A percentile compares a stretch with the other conserved stretches of the same genome.
Evolutionary conservation across 2,888 invertebrate species (phyloP).

Genomic region (Liopterus haemorrhoidalis): DNA sequence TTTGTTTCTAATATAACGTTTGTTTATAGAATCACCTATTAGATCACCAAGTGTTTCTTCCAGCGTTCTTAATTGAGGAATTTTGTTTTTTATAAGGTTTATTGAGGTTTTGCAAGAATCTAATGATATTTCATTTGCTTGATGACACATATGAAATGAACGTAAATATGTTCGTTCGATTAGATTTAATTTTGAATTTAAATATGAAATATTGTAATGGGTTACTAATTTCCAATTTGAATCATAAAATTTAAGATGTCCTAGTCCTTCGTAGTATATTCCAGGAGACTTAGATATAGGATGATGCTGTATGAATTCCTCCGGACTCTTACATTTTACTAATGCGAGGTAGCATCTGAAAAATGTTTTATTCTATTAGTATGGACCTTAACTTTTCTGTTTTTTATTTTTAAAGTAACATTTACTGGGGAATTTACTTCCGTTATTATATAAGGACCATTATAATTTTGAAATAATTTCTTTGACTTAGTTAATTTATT

Average conservation of each 20-base stretch:
- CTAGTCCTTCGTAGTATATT: conserved; percentile 21
- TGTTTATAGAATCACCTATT: too few relatives aligned
- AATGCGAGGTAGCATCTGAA: background rate
- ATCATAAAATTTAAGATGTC: conserved; percentile 16
- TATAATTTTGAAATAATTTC: conserved; percentile 9
- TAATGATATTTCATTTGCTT: conserved; percentile 5
- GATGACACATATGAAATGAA: background rate
- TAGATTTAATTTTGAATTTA: conserved; percentile 8
- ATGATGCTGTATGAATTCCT: too few relatives aligned
- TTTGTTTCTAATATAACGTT: too few relatives aligned
- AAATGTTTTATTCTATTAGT: conserved; percentile 18
- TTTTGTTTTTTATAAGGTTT: conserved; percentile 4
- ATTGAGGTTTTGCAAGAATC: conserved; percentile 2
- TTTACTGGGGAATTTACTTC: conserved; percentile 13
- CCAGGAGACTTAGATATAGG: too few relatives aligned
- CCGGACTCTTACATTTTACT: too few relatives aligned
- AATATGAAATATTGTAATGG: conserved; percentile 16
- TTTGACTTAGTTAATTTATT: conserved; percentile 1
- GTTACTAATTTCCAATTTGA: conserved; percentile 20
- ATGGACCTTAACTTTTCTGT: conserved; percentile 11
- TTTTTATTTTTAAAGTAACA: conserved; percentile 14
- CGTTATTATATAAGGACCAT: conserved; percentile 12
- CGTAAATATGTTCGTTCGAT: background rate
- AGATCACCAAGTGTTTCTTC: too few relatives aligned
- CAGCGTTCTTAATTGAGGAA: background rate